phyloP scores from a whole-genome alignment of 1,140 invertebrate species.

The Adoxophyes honmai region DNA sequence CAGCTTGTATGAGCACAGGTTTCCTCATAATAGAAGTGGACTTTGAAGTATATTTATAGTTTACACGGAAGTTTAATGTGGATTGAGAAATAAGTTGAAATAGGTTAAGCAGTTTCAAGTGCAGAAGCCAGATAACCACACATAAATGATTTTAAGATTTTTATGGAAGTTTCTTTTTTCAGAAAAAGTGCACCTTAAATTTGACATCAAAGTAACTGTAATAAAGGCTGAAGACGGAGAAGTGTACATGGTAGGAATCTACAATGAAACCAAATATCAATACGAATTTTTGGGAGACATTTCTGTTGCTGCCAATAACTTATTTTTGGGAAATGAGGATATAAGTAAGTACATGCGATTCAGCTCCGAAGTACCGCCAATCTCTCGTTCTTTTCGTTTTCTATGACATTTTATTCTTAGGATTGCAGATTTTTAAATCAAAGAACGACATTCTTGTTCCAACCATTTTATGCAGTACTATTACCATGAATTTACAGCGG shows the following conservation, averaged over 20 bases:
- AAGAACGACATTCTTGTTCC: too few species aligned
- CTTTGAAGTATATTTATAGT: not conserved
- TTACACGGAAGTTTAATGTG: not conserved
- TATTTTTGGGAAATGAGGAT: not conserved
- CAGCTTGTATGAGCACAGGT: too few species aligned
- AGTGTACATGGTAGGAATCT: not conserved
- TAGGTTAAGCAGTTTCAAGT: not conserved
- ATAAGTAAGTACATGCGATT: constrained; percentile 5
- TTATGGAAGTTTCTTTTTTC: not conserved
- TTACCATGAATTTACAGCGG: too few species aligned
- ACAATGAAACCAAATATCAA: not conserved
- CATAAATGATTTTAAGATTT: not conserved
- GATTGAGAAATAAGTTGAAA: too few species aligned
- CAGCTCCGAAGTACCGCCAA: too few species aligned
- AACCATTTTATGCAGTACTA: too few species aligned
- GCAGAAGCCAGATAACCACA: not conserved
- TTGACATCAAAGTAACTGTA: not conserved
- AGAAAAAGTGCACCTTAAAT: not conserved
- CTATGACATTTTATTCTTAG: too few species aligned
- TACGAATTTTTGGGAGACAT: not conserved
- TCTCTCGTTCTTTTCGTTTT: too few species aligned
- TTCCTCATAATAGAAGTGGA: not conserved
- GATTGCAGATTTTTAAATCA: too few species aligned
- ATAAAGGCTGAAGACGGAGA: not conserved
- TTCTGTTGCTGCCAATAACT: not conserved